Evolutionary conservation across 1,140 invertebrate genomes (phyloP).

Genomic region (Drosophila asahinai): DNA sequence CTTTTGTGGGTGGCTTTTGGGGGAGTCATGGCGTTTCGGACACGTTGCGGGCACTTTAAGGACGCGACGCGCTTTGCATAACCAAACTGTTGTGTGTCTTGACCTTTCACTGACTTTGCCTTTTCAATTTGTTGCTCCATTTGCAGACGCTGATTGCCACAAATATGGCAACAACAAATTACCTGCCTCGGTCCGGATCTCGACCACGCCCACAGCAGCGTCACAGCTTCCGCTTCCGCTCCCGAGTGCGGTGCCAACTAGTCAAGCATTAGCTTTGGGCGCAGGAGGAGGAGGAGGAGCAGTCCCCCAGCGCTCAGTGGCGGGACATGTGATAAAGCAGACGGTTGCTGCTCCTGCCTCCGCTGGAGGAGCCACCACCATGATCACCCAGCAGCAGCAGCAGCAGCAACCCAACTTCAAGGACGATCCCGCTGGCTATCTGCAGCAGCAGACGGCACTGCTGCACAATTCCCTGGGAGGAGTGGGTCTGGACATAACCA

Average conservation of each 20-base stretch:
- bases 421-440: slow-evolving; percentile 95
- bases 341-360: slow-evolving; percentile 9
- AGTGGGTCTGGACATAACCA: slow-evolving; percentile 48
- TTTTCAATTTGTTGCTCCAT: slow-evolving; percentile 49
- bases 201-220: slow-evolving; percentile 14
- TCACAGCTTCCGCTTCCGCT: slow-evolving; percentile 33
- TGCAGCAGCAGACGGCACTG: slow-evolving; percentile 93
- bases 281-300: slow-evolving; percentile 11
- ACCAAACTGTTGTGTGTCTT: slow-evolving; percentile 32
- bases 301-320: slow-evolving; percentile 21
- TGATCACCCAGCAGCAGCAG: slow-evolving; percentile 33
- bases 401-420: slow-evolving; percentile 89
- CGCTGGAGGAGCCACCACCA: slow-evolving; percentile 5
- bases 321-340: slow-evolving; percentile 56
- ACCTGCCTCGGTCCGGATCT: slow-evolving; percentile 43
- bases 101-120: slow-evolving; percentile 55
- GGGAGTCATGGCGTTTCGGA: slow-evolving; percentile 1
- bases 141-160: slow-evolving; percentile 81
- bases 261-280: slow-evolving; percentile 49
- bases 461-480: slow-evolving; percentile 90
- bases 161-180: slow-evolving; percentile 76
- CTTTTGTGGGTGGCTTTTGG: slow-evolving; percentile 40
- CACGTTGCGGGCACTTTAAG: slow-evolving; percentile 76
- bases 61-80: slow-evolving; percentile 69
- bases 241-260: slow-evolving; percentile 50